Conservation (phyloP, 2,797 vertebrate genomes). For the Sebastes trivittatus region DNA sequence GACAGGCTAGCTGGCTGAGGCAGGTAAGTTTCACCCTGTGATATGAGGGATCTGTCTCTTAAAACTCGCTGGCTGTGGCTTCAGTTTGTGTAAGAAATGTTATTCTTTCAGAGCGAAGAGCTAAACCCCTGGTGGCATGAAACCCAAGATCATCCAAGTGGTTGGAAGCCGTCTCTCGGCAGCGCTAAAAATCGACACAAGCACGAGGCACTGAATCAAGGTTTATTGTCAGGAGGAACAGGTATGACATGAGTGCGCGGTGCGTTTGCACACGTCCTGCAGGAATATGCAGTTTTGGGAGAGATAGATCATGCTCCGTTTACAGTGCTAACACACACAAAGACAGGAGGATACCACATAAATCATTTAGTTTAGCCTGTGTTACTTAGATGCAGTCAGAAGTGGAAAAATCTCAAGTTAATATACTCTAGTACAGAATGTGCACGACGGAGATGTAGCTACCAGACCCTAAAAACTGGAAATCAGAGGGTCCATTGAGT, state of each 20-base stretch:
- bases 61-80: constrained; percentile 32
- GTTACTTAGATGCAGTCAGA: constrained; percentile 16
- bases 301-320: constrained; percentile 53
- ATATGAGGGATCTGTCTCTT: constrained; percentile 31
- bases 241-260: constrained; percentile 33
- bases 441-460: constrained; percentile 8
- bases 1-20: constrained; percentile 34
- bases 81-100: constrained; percentile 50
- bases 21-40: constrained; percentile 26
- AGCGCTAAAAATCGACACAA: constrained; percentile 35
- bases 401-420: constrained; percentile 23
- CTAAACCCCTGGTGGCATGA: constrained; percentile 58
- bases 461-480: constrained; percentile 46
- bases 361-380: constrained; percentile 34
- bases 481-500: constrained; percentile 46
- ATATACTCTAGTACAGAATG: not conserved
- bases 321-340: constrained; percentile 47
- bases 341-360: constrained; percentile 28
- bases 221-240: constrained; percentile 49
- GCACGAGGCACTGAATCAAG: constrained; percentile 39
- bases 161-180: constrained; percentile 64
- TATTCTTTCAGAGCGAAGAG: constrained; percentile 54
- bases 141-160: constrained; percentile 55
- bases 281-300: constrained; percentile 21
- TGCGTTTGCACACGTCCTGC: constrained; percentile 22